Percentiles rank a stretch among this genome's conserved stretches.
phyloP scores from a whole-genome alignment of 2,888 invertebrate genomes.

The Pyrocoelia pectoralis region DNA sequence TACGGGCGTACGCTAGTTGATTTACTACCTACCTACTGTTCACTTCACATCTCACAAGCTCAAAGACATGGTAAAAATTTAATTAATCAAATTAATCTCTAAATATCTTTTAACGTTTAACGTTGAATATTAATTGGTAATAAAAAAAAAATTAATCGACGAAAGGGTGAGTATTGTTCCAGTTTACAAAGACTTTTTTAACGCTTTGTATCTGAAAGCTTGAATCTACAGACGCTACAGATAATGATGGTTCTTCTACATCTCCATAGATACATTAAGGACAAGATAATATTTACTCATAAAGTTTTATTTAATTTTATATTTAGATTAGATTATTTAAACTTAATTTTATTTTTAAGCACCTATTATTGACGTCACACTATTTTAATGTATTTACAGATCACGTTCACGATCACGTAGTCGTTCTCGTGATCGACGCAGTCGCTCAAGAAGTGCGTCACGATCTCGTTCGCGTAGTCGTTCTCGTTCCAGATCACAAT shows the following conservation, averaged over 20 bases:
- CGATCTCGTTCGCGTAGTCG: conserved; percentile 58
- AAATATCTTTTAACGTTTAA: conserved; percentile 34
- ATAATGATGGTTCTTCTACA: conserved; percentile 24
- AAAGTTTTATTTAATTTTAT: conserved; percentile 22
- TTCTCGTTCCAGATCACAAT: conserved; percentile 56
- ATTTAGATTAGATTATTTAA: conserved; percentile 9
- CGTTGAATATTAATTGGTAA: conserved; percentile 22
- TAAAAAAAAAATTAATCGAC: conserved; percentile 14
- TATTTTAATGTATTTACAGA: conserved; percentile 40
- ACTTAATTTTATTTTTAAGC: background rate
- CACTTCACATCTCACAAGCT: conserved; percentile 57
- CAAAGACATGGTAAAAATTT: conserved; percentile 56
- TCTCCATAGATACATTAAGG: conserved; percentile 28
- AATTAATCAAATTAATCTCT: conserved; percentile 38
- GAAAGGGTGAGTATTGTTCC: conserved; percentile 19
- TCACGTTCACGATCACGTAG: conserved; percentile 57
- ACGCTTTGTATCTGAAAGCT: conserved; percentile 34
- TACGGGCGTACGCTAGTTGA: conserved; percentile 52
- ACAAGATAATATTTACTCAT: conserved; percentile 19
- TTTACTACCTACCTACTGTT: conserved; percentile 53
- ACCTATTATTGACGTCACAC: background rate
- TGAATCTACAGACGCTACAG: conserved; percentile 22
- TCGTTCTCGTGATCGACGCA: conserved; percentile 57
- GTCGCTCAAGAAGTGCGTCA: conserved; percentile 57
- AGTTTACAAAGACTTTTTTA: conserved; percentile 8